phyloP scores from a whole-genome alignment of 64 coral and sea anemone species.

The Montipora foliosa region DNA sequence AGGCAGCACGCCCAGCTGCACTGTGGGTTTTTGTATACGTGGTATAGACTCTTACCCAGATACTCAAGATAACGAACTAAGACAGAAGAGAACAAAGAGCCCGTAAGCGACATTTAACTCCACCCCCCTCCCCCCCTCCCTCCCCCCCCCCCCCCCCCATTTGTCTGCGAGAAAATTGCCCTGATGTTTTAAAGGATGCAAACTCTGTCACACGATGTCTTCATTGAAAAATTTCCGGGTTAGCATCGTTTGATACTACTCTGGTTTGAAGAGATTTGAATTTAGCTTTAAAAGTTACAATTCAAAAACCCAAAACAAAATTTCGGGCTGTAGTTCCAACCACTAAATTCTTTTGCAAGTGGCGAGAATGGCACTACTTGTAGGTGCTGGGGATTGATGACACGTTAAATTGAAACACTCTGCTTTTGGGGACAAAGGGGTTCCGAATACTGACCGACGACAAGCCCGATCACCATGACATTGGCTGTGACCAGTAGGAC shows the following conservation, averaged over 20 bases:
- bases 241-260: not conserved
- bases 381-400: not conserved
- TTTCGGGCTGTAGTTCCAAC: not conserved
- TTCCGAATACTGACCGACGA: constrained; percentile 35
- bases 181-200: not conserved
- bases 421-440: not conserved
- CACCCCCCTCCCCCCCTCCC: not conserved
- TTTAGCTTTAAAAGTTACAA: not conserved
- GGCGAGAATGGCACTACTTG: not conserved
- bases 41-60: not conserved
- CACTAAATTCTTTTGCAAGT: not conserved
- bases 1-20: constrained; percentile 69
- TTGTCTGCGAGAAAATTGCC: not conserved
- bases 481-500: constrained; percentile 55
- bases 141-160: not conserved
- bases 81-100: not conserved
- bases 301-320: too few species aligned
- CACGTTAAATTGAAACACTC: not conserved
- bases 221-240: not conserved
- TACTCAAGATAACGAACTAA: constrained; percentile 49
- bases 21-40: constrained; percentile 44
- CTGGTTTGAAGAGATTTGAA: not conserved
- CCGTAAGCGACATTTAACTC: not conserved
- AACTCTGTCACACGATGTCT: not conserved
- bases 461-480: constrained; percentile 43